Conservation (phyloP, 2,888 invertebrate species). For the Drosophila vallismaia region DNA sequence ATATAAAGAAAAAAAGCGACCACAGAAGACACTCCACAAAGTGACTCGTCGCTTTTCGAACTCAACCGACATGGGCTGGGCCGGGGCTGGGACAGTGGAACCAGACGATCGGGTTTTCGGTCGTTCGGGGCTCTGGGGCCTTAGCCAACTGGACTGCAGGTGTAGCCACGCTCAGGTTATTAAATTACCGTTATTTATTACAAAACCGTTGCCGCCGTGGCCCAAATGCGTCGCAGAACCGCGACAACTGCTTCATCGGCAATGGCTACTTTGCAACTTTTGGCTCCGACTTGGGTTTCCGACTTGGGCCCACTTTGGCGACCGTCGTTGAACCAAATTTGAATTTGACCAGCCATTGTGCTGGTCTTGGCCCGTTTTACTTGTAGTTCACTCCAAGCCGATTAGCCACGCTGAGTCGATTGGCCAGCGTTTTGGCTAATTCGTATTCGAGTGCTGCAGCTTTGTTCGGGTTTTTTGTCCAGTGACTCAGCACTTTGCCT, state of each 20-base stretch:
- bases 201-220: constrained; percentile 76
- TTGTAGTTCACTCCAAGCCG: constrained; percentile 17
- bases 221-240: constrained; percentile 70
- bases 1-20: constrained; percentile 9
- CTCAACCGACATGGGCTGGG: constrained; percentile 1
- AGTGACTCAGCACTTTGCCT: constrained; percentile 62
- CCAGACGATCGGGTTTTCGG: constrained; percentile 19
- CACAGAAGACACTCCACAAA: constrained; percentile 18
- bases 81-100: constrained; percentile 5
- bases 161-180: constrained; percentile 69
- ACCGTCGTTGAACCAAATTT: constrained; percentile 50
- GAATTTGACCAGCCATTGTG: constrained; percentile 47
- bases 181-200: constrained; percentile 78
- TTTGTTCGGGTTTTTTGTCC: constrained; percentile 25
- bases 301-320: constrained; percentile 2
- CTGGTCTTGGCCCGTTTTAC: constrained; percentile 67
- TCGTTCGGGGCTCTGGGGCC: constrained; percentile 25
- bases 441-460: constrained; percentile 53
- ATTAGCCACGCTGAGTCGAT: constrained; percentile 63
- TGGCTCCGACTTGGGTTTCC: constrained; percentile 7
- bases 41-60: constrained; percentile 53
- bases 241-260: constrained; percentile 38
- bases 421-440: constrained; percentile 59
- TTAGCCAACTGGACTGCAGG: constrained; percentile 50
- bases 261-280: constrained; percentile 2